Base-by-base conservation (phyloP, 2,888 invertebrate genomes). In the Xestia xanthographa region DNA sequence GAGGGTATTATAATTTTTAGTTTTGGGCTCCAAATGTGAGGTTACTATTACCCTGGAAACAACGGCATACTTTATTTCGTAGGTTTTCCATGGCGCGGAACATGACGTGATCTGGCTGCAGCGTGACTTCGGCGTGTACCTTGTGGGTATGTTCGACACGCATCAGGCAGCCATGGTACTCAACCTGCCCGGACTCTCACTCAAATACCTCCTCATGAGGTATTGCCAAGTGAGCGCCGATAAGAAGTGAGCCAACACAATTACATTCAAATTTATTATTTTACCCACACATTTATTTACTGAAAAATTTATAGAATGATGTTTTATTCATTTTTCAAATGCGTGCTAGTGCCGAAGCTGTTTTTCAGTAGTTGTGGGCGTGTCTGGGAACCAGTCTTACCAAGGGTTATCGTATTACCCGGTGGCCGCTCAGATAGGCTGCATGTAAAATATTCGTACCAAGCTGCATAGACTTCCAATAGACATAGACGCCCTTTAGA, bases 101-200 rank as follows among this genome's bases (percentile, higher is more conserved):
- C 96, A 92, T 79, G 99, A 99, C 92, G 97, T 99, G 29, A 95
- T 97, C 50, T 99, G 99, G 99, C 95, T 99, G 48, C 99, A 99
- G 93, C 97, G 99, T 26, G 99, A 99, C 97, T 97, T 99, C 75
- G 98, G 99, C 0, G 92, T 99, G 2, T 99, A 99, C 92, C 95
- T 99, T 5, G 99, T 99, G 0, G 99, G 99, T 86, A 97, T 99
- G 98, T 99, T 99, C 92, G 99, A 99, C 93, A 99, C 99, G 0
- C 98, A 98, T 91, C 98, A 98, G 91, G 99, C 99, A 0, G 98
- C 99, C 0, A 97, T 98, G 84, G 96, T 97, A 5, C 96, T 99
- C 0, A 97, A 97, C 41, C 96, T 98, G 80, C 95, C 97, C 0
- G 97, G 97, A 26, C 95, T 98, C 2, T 98, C 99, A 6, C 95